phyloP scores from a whole-genome alignment of 2,113 vertebrate species.

The Tursiops truncatus region DNA sequence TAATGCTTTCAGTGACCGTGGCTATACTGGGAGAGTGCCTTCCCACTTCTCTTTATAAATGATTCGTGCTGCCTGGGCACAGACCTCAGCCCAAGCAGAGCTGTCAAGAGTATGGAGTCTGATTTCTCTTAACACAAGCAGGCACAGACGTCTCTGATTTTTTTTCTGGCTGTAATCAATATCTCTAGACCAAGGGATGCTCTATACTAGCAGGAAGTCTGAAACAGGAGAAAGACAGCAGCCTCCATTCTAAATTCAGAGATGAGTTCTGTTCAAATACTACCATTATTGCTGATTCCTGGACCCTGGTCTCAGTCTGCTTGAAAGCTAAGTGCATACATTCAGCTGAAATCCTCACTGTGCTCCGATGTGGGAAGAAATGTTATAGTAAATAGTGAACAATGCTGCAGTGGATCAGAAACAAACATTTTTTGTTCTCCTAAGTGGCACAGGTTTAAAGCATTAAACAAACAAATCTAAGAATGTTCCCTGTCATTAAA shows the following conservation, averaged over 20 bases:
- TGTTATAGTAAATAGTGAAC: neutral
- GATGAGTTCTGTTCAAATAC: neutral
- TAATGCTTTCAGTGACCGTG: neutral
- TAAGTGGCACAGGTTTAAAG: neutral
- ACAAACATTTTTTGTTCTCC: neutral
- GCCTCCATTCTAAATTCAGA: slow-evolving; percentile 51
- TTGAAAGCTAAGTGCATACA: neutral
- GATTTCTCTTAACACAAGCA: slow-evolving; percentile 57
- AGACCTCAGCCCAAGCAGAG: neutral
- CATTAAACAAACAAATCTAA: neutral
- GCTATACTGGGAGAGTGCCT: neutral
- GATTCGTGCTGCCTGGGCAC: slow-evolving; percentile 26
- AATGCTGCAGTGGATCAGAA: neutral
- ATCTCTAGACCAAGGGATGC: slow-evolving; percentile 34
- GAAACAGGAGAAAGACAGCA: slow-evolving; percentile 25
- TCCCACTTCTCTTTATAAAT: slow-evolving; percentile 40
- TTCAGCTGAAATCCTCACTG: neutral
- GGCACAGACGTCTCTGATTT: slow-evolving; percentile 59
- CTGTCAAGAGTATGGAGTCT: slow-evolving; percentile 50
- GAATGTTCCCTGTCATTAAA: neutral
- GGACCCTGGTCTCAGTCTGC: neutral
- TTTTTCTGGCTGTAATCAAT: slow-evolving; percentile 69
- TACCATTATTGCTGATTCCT: neutral
- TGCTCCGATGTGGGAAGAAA: neutral
- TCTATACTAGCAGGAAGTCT: slow-evolving; percentile 50